Evolutionary conservation across 2,113 vertebrate species (phyloP), one percentile per base, ranked within the genome.

Genomic region (Melanerpes formicivorus): DNA sequence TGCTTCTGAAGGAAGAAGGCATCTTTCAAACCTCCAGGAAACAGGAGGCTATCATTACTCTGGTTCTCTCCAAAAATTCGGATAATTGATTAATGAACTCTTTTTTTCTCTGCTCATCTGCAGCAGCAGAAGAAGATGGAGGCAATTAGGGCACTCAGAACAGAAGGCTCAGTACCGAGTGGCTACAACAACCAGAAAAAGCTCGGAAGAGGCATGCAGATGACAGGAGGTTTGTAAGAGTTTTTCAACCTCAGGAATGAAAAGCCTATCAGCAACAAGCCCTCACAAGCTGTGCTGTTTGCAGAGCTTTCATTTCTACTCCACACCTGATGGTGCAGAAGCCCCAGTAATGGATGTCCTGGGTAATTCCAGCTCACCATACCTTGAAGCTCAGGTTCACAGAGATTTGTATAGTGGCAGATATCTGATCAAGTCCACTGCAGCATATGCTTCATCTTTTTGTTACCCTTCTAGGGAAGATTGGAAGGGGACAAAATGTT

Each of bases 51-150:
- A 55, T 79, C 80, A 86, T 37, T 59, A 77, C 55, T 69, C 78
- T 93, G 88, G 29, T 80, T 90, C n/a, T 86, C 34, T 95, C 87
- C 65, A 91, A 93, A 96, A 96, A 88, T 75, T 91, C 87, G 88
- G 48, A 6, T 75, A 93, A 88, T 73, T 96, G 69, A 63, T 73
- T 88, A 80, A 90, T 93, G 82, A 93, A 95, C 76, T 92, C 90
- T 86, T 91, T 86, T 91, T 90, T 80, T 40, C 89, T 79, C 70
- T 46, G 76, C 70, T 93, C 70, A 84, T 94, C 89, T 94, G 48
- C 48, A 91, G 65, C 81, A 93, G 89, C 75, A 82, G 93, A 72
- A 93, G 63, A 90, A 93, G 87, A 90, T 80, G 62, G 65, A 89
- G 52, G 54, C 83, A 94, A 92, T 91, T 90, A 87, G 10, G 65